Evolutionary conservation across 2,797 vertebrate genomes (phyloP).

Genomic region (Coendou prehensilis): DNA sequence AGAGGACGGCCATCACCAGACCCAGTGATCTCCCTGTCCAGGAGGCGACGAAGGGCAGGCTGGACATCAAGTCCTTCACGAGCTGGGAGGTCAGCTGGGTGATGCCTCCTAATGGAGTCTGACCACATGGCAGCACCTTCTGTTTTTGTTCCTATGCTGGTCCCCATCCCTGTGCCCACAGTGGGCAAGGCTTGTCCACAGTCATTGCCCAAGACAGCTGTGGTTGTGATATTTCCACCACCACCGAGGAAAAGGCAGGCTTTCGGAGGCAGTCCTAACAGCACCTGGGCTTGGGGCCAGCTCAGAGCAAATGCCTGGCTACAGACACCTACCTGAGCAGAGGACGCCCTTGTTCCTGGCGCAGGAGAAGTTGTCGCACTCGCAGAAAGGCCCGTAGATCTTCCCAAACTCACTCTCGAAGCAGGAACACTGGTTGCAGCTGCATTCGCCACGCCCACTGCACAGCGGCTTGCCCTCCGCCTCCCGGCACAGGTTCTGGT

Average conservation of each 20-base stretch:
- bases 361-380: constrained; percentile 99
- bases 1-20: too few species aligned
- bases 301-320: background rate
- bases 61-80: background rate
- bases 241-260: background rate
- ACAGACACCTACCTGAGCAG: constrained; percentile 94
- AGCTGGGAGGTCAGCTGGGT: background rate
- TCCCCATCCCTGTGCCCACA: background rate
- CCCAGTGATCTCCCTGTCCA: background rate
- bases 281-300: background rate
- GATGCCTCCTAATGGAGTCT: background rate
- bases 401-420: constrained; percentile 98
- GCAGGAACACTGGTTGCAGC: constrained; percentile 98
- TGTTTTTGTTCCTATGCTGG: rapidly evolving
- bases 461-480: constrained; percentile 96
- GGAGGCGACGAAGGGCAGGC: background rate
- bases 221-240: background rate
- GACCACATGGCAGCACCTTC: rapidly evolving
- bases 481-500: constrained; percentile 94
- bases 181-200: background rate
- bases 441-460: constrained; percentile 97
- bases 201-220: background rate
- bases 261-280: background rate
- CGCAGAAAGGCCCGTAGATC: constrained; percentile 98
- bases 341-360: constrained; percentile 97